phyloP scores from a whole-genome alignment of 2,888 invertebrate species.

The Ariolimax columbianus region DNA sequence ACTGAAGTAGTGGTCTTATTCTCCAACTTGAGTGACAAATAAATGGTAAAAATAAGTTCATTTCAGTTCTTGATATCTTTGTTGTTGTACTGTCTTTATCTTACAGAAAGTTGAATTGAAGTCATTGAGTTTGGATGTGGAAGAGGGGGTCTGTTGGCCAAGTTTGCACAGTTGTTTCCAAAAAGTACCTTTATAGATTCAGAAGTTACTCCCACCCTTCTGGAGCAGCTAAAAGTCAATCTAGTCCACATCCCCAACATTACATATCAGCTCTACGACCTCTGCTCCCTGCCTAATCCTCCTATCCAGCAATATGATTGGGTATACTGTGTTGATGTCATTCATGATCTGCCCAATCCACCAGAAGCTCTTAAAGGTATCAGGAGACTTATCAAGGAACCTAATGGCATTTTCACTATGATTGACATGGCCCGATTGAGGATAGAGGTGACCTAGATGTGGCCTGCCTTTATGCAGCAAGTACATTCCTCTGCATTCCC shows the following conservation, averaged over 20 bases:
- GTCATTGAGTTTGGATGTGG: constrained; percentile 53
- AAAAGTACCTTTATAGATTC: constrained; percentile 49
- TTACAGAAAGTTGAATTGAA: constrained; percentile 49
- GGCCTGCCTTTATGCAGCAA: constrained; percentile 35
- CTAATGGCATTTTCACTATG: constrained; percentile 21
- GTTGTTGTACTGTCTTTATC: background rate
- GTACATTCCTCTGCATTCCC: constrained; percentile 55
- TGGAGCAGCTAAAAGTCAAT: constrained; percentile 7
- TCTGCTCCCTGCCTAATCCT: constrained; percentile 40
- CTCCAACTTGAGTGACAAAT: too few species aligned
- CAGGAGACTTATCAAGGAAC: constrained; percentile 14
- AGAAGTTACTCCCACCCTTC: constrained; percentile 33
- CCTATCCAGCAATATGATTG: constrained; percentile 51
- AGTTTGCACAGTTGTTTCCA: constrained; percentile 51
- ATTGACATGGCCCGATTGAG: constrained; percentile 32
- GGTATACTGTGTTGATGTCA: constrained; percentile 48
- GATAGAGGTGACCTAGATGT: constrained; percentile 43
- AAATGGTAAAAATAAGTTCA: too few species aligned
- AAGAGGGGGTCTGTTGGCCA: constrained; percentile 31
- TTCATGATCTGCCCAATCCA: constrained; percentile 55
- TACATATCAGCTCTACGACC: constrained; percentile 31
- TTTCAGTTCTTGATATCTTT: too few species aligned
- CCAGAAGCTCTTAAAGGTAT: constrained; percentile 48
- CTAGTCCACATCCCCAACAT: constrained; percentile 48
- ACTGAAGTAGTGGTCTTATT: too few species aligned